Conservation (phyloP, 1,140 invertebrate genomes). For the Formica selysi region DNA sequence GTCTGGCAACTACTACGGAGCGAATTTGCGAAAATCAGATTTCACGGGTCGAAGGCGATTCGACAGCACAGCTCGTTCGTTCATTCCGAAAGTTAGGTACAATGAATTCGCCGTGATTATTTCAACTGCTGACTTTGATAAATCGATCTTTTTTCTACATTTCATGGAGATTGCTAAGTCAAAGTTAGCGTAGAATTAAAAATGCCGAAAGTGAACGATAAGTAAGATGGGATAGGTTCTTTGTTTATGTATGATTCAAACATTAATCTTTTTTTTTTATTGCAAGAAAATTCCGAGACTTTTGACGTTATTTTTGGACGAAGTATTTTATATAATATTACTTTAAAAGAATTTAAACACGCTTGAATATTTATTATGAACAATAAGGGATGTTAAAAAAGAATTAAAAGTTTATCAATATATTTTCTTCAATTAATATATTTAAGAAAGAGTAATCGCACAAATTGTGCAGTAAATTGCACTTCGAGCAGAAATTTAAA, state of each 20-base stretch:
- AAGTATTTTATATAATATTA: neutral
- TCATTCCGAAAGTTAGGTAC: constrained; percentile 55
- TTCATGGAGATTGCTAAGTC: constrained; percentile 28
- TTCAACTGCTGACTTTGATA: constrained; percentile 68
- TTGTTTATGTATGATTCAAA: neutral
- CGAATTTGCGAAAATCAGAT: constrained; percentile 74
- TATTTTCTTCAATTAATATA: neutral
- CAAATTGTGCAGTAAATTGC: neutral
- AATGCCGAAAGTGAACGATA: neutral
- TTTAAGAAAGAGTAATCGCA: neutral
- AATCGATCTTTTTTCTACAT: constrained; percentile 62
- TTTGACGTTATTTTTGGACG: neutral
- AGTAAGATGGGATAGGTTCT: neutral
- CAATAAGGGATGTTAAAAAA: neutral
- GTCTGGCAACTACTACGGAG: neutral
- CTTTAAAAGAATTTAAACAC: neutral
- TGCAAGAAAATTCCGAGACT: neutral
- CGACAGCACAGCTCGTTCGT: constrained; percentile 49
- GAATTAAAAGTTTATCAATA: neutral
- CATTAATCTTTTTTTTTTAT: neutral
- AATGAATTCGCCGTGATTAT: constrained; percentile 70
- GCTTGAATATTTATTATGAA: neutral
- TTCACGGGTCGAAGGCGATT: constrained; percentile 68
- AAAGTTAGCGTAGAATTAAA: neutral
- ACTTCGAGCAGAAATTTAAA: neutral